Base-by-base conservation (phyloP, 2,113 vertebrate genomes). In the Lagopus leucura region DNA sequence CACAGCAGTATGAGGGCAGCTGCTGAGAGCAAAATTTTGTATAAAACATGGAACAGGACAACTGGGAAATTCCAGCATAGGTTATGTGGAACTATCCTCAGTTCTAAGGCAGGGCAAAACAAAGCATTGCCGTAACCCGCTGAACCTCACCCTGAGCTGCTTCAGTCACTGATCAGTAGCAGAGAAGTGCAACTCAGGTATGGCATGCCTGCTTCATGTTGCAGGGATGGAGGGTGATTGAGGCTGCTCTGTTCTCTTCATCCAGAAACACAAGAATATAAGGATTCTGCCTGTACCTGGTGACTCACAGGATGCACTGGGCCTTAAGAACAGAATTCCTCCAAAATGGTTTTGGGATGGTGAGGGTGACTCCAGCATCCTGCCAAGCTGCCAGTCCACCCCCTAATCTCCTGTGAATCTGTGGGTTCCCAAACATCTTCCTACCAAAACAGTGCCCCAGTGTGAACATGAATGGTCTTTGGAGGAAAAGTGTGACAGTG, bases 401-500 rank as follows among this genome's bases (percentile, higher is more conserved):
- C 40, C 79, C 32, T 58, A 89, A 43, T 10, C 14, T 65, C 47
- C 13, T 34, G 28, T 12, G 25, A 94, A 84, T 38, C 28, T 79
- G 66, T 10, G 65, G 86, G 13, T 92, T 91, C 81, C 71, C 58
- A 94, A 93, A 89, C 13, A 90, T 5, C 87, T 70, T 16, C 38
- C 54, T 78, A 60, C 57, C 63, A 54, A 57, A 87, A 86, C 16
- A 87, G 28, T 66, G 52, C 15, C 6, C 34, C 38, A 38, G 50
- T 1, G 42, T 66, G 19, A 57, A 38, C 2, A 5, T 21, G 75
- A 88, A 61, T 30, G 45, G 79, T 61, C 72, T 85, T 18, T 25
- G 73, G 88, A 92, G 85, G 78, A 95, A 43, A 91, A 92, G 75
- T 34, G 4, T 61, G 86, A 94, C 82, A 90, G 54, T 3, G 3